Base-by-base conservation (phyloP, 2,888 invertebrate genomes). In the Adelognathus sp. region DNA sequence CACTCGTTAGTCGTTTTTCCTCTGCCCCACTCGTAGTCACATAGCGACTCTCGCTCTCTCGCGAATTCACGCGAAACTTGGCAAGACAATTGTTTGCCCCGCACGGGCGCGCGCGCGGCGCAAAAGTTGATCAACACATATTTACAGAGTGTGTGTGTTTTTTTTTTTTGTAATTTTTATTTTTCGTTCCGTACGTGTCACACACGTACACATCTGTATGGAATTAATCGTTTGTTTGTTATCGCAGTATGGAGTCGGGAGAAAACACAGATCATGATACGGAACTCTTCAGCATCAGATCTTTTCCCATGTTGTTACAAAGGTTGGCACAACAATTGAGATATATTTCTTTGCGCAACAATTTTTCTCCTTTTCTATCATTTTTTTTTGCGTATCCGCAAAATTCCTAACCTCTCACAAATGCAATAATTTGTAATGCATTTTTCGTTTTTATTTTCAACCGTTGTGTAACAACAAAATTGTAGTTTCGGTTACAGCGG, bases 161-260 rank as follows among this genome's bases (percentile, higher is more conserved):
- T n/a, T n/a, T n/a, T n/a, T n/a, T n/a, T n/a, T n/a, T n/a, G n/a
- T n/a, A n/a, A n/a, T n/a, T n/a, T n/a, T n/a, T n/a, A n/a, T n/a
- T 66, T 66, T 66, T 24, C 36, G n/a, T 14, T 9, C n/a, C 46
- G 46, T 52, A 64, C 44, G 72, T 56, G 54, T 64, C 24, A 56
- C 50, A 36, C 21, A 16, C 29, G 9, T 41, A 36, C 21, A 16
- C 29, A 14, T 41, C 73, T 27, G 64, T 18, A 58, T 64, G 58
- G 36, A 58, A 44, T 44, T 36, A 56, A 66, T 46, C 24, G 18
- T 24, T 61, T 54, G 58, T 61, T 70, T 58, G 36, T 58, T 50
- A 29, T 29, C 46, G 46, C 54, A 76, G 33, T 63, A 76, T 76
- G 76, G 63, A 70, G 24, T 63, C 61, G 29, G 39, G 44, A 4